Percentiles rank a stretch among this genome's conserved stretches.
These are phyloP conservation scores for Artemia franciscana DNA, from an alignment of 1,140 invertebrate genomes.

Conservation along the genomic window DNA sequence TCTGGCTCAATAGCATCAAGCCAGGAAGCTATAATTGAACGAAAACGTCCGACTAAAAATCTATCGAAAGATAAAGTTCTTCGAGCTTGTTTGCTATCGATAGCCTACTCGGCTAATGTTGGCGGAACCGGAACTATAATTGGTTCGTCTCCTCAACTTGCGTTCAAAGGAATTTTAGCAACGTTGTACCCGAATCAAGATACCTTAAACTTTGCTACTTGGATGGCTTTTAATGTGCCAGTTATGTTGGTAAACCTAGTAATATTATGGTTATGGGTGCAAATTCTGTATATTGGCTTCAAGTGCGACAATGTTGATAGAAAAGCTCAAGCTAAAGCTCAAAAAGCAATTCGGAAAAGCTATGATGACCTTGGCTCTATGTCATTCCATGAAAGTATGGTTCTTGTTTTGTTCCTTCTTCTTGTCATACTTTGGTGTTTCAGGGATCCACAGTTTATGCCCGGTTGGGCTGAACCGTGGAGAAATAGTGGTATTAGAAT, in stretches of 20 bases:
- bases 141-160: slow-evolving; percentile 67
- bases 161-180: slow-evolving; percentile 53
- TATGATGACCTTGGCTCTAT: slow-evolving; percentile 51
- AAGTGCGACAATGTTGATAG: slow-evolving; percentile 8
- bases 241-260: slow-evolving; percentile 44
- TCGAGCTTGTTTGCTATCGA: slow-evolving; percentile 32
- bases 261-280: slow-evolving; percentile 37
- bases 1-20: too few species aligned
- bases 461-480: slow-evolving; percentile 43
- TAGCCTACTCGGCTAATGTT: slow-evolving; percentile 52
- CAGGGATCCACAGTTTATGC: slow-evolving; percentile 53
- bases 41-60: too few species aligned
- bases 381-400: slow-evolving; percentile 49
- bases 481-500: slow-evolving; percentile 9
- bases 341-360: slow-evolving; percentile 31
- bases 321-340: slow-evolving; percentile 17
- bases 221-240: slow-evolving; percentile 24
- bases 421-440: slow-evolving; percentile 70
- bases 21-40: too few species aligned
- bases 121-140: slow-evolving; percentile 67
- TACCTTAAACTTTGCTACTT: slow-evolving; percentile 23
- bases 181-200: too few species aligned
- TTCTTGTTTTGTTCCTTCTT: slow-evolving; percentile 47
- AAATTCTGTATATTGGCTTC: slow-evolving; percentile 44
- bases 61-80: slow-evolving; percentile 15